phyloP scores from a whole-genome alignment of 2,113 vertebrate species.

The Arizona elegans region DNA sequence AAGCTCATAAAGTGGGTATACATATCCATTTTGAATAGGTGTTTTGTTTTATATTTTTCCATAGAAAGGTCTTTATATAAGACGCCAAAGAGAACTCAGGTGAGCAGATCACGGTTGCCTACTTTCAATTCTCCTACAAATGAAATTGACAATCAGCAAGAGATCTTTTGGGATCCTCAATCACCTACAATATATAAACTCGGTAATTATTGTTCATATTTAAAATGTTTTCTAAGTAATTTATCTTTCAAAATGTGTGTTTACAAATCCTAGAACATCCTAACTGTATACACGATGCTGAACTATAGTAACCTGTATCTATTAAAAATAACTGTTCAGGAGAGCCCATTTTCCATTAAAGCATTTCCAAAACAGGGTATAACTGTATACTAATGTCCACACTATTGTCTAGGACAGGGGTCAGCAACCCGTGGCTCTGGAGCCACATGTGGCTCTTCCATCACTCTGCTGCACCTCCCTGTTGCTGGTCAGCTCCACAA shows the following conservation, averaged over 20 bases:
- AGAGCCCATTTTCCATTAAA: not conserved
- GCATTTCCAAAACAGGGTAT: not conserved
- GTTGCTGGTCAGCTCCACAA: too few relatives aligned
- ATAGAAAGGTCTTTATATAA: slow-evolving; percentile 66
- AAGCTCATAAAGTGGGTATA: not conserved
- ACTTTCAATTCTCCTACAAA: slow-evolving; percentile 72
- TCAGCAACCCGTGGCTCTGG: too few relatives aligned
- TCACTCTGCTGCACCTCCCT: too few relatives aligned
- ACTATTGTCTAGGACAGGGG: not conserved
- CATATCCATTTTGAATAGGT: not conserved
- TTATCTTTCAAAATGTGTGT: not conserved
- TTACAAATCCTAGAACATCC: not conserved
- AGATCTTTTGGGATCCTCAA: slow-evolving; percentile 82
- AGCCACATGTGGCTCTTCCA: too few relatives aligned
- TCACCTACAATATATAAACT: slow-evolving; percentile 69
- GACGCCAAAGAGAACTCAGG: slow-evolving; percentile 68
- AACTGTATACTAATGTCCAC: not conserved
- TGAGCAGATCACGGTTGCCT: slow-evolving; percentile 56
- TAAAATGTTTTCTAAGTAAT: not conserved
- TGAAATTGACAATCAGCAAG: slow-evolving; percentile 73
- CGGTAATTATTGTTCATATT: slow-evolving; percentile 65
- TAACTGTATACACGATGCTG: not conserved
- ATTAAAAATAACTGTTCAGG: not conserved
- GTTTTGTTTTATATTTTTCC: slow-evolving; percentile 14
- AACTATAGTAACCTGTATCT: not conserved